A percentile compares a stretch with the other conserved stretches of the same genome.
Evolutionary conservation across 2,888 invertebrate species (phyloP).

Genomic region (Hedychridium roseum): DNA sequence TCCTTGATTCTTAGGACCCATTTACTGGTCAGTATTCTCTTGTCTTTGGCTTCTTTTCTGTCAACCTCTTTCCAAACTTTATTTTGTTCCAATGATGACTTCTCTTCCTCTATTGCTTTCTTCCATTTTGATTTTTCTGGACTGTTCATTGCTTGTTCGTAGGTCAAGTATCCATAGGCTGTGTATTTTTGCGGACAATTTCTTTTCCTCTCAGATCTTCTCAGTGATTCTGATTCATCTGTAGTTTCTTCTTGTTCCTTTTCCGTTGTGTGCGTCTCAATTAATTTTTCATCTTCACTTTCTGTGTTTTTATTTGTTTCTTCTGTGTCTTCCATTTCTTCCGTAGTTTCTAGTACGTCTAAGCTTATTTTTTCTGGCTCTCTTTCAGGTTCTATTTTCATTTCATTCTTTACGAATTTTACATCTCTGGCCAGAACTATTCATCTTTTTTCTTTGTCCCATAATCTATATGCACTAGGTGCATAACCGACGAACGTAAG

Average conservation of each 20-base stretch:
- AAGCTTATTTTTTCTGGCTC: neutral
- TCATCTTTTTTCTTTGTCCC: neutral
- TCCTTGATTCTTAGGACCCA: conserved; percentile 34
- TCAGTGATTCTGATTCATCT: neutral
- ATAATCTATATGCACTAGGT: neutral
- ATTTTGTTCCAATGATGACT: conserved; percentile 28
- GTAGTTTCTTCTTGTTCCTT: neutral
- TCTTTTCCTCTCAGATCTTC: neutral
- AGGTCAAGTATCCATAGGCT: neutral
- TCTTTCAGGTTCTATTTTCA: neutral
- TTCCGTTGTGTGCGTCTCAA: neutral
- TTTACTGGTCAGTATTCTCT: conserved; percentile 23
- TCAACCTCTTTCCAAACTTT: conserved; percentile 27
- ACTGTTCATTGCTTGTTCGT: too few relatives aligned
- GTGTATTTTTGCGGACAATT: neutral
- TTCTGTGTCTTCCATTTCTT: neutral
- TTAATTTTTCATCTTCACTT: neutral
- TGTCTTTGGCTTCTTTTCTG: conserved; percentile 14
- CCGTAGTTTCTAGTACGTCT: neutral
- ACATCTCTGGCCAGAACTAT: neutral
- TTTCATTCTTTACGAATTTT: too few relatives aligned
- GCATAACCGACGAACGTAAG: neutral
- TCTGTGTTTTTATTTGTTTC: neutral
- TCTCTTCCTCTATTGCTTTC: too few relatives aligned
- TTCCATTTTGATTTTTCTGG: too few relatives aligned